Conservation (phyloP, 2,888 invertebrate species). For the Drosophila paramelanica region DNA sequence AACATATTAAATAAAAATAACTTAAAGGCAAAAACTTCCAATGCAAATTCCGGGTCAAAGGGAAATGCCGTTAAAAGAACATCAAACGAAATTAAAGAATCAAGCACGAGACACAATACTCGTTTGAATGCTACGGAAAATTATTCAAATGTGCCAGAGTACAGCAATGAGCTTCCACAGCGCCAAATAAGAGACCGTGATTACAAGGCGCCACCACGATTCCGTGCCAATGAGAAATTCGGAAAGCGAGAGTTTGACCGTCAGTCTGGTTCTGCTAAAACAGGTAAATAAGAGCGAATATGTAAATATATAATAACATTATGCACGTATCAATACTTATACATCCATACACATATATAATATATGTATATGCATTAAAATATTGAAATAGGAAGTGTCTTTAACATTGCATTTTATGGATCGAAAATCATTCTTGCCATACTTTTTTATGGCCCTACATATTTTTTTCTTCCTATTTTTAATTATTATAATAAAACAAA, state of each 20-base stretch:
- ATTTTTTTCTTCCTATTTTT: no score
- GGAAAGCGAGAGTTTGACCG: slow-evolving; percentile 97
- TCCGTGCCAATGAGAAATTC: slow-evolving; percentile 86
- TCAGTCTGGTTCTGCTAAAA: slow-evolving; percentile 97
- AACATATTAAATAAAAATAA: slow-evolving; percentile 74
- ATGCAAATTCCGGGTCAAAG: slow-evolving; percentile 13
- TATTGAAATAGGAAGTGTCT: background rate
- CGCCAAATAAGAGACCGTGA: slow-evolving; percentile 85
- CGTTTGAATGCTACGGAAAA: slow-evolving; percentile 36
- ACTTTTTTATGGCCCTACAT: no score
- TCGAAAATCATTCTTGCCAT: no score
- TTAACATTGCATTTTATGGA: background rate
- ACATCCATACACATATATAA: background rate
- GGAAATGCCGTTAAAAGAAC: slow-evolving; percentile 15
- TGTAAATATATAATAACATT: background rate
- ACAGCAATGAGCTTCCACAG: slow-evolving; percentile 82
- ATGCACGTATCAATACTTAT: background rate
- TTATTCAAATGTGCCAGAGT: slow-evolving; percentile 82
- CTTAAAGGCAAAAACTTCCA: slow-evolving; percentile 36
- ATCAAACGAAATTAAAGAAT: slow-evolving; percentile 86
- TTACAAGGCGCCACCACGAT: slow-evolving; percentile 82
- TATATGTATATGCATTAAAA: background rate
- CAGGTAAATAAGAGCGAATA: slow-evolving; percentile 86
- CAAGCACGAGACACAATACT: slow-evolving; percentile 85
- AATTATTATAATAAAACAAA: no score